Conservation (phyloP, 2,113 vertebrate genomes). For the Cathartes aura region DNA sequence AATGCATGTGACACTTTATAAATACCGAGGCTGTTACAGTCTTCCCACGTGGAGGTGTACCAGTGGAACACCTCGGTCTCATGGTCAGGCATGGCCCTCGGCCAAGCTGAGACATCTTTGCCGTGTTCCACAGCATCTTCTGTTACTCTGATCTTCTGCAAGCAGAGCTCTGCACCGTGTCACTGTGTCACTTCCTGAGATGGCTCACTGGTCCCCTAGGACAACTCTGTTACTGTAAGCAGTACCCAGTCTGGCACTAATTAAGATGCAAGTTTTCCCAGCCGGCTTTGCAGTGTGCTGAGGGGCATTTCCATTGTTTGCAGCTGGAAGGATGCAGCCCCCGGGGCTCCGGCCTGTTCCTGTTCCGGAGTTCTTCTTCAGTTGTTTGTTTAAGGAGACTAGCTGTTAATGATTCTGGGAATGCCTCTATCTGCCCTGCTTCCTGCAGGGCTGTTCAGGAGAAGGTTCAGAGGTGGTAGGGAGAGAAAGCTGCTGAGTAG, state of each 20-base stretch:
- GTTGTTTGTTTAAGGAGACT: neutral
- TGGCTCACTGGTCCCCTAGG: neutral
- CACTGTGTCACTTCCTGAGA: neutral
- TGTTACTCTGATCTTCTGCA: neutral
- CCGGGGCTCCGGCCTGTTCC: fast-evolving
- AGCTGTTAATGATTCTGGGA: slow-evolving; percentile 18
- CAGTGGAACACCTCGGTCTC: neutral
- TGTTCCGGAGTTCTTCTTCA: neutral
- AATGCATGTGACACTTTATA: neutral
- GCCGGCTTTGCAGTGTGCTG: neutral
- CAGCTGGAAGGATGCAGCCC: neutral
- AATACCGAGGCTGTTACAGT: neutral
- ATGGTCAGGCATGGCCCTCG: neutral
- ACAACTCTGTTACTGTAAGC: neutral
- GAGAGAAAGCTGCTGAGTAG: neutral
- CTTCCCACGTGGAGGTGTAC: neutral
- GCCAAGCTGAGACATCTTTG: neutral
- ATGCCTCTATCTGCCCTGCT: neutral
- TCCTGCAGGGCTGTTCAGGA: neutral
- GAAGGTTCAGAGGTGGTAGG: neutral
- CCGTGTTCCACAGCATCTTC: neutral
- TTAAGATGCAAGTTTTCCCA: neutral
- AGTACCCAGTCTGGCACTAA: neutral
- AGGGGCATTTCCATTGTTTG: neutral
- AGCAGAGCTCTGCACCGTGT: neutral